Conservation (phyloP, 2,888 invertebrate species). For the Pilophorus perplexus region DNA sequence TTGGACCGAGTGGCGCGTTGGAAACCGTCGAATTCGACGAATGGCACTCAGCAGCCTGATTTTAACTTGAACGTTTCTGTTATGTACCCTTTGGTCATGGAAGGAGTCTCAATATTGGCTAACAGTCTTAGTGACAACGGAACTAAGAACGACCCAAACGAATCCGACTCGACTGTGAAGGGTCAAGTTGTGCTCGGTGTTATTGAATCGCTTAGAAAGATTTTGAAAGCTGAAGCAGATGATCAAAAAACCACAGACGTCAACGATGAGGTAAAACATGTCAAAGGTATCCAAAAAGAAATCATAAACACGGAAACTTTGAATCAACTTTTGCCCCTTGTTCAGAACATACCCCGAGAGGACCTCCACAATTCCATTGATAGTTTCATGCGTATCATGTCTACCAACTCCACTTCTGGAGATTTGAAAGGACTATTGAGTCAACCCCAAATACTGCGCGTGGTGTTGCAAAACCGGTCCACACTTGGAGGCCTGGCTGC, state of each 20-base stretch:
- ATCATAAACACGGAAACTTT: not conserved
- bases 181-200: not conserved
- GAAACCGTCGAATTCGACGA: too few species aligned
- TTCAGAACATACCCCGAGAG: not conserved
- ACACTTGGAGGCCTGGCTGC: not conserved
- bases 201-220: not conserved
- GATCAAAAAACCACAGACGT: not conserved
- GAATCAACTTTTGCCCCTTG: not conserved
- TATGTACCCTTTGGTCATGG: conserved; percentile 13
- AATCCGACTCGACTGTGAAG: not conserved
- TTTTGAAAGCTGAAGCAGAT: not conserved
- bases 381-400: not conserved
- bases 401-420: not conserved
- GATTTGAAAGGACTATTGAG: not conserved
- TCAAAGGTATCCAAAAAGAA: not conserved
- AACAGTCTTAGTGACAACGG: not conserved
- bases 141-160: not conserved
- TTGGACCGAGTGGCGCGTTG: not conserved
- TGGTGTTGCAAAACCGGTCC: not conserved
- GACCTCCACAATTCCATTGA: not conserved
- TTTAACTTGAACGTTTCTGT: too few species aligned
- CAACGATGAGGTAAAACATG: not conserved
- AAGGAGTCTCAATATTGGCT: conserved; percentile 8
- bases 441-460: not conserved
- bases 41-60: too few species aligned